Evolutionary conservation across 2,113 vertebrate genomes (phyloP), one percentile per base, ranked within the genome.

Genomic region (Aplodontia rufa): DNA sequence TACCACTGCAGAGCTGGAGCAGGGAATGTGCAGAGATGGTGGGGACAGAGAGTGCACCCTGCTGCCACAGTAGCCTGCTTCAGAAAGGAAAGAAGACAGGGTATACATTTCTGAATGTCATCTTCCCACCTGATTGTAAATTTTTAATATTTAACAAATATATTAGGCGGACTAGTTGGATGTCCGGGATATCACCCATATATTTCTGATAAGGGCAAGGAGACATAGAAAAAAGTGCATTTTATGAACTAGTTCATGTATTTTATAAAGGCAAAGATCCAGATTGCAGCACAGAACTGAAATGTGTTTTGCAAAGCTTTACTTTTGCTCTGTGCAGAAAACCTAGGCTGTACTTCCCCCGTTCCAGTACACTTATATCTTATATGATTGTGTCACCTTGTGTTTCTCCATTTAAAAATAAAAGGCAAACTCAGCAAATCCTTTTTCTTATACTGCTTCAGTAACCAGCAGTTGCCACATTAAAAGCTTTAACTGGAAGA

Each of bases 351-450:
- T 62, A 88, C 72, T 66, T 88, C 84, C 72, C 28, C 58, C 32
- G 13, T 95, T 95, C 88, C 35, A 13, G 76, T 97, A 94, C 96
- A 90, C 79, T 96, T 81, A 32, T 35, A 51, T 91, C 51, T 95
- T 60, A 55, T 49, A 64, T 1, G 7, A 90, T 79, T 80, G 75
- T 94, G 95, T 96, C 92, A 92, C 94, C 93, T 95, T 96, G 95
- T 92, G 72, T 95, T 94, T 94, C 91, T 93, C 90, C 87, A 91
- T 94, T 97, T 58, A 95, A 96, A 96, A 96, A 88, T 71, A 92
- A 97, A 95, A 97, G 58, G 86, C 91, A 91, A 91, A 86, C 88
- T 97, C 97, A 97, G 94, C 96, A 97, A 74, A 96, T 89, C 62
- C 19, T 69, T 90, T 97, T 93, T 83, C 88, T 97, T 97, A 90